These are phyloP conservation scores for Cirrhinus mrigala DNA, from an alignment of 2,797 vertebrate species.

Conservation along the genomic window DNA sequence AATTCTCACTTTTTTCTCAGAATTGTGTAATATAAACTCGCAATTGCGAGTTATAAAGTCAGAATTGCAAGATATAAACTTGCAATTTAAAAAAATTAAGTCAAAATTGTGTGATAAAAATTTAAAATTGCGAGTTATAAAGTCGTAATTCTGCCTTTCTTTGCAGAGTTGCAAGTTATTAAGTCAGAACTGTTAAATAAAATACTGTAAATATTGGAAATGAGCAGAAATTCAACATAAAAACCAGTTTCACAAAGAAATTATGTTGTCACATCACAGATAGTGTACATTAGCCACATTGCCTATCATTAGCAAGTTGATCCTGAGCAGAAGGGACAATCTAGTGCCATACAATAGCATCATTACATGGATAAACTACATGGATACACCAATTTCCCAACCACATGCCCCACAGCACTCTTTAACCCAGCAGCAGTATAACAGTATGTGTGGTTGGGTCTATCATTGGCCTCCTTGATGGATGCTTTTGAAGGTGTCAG, in stretches of 20 bases:
- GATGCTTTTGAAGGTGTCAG: conserved; percentile 30
- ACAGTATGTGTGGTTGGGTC: conserved; percentile 5
- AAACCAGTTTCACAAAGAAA: background rate
- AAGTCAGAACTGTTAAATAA: too few species aligned
- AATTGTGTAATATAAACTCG: too few species aligned
- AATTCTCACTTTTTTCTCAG: too few species aligned
- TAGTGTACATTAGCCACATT: background rate
- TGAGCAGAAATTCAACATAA: background rate
- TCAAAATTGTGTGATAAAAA: too few species aligned
- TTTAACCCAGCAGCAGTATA: background rate
- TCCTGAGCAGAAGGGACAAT: background rate
- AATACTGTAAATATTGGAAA: too few species aligned
- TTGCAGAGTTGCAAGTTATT: too few species aligned
- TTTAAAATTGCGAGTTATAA: too few species aligned
- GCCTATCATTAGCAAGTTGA: conserved; percentile 1
- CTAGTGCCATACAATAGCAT: background rate
- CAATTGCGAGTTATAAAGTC: too few species aligned
- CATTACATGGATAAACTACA: conserved; percentile 6
- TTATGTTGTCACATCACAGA: background rate
- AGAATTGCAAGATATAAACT: too few species aligned
- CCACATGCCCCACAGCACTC: background rate
- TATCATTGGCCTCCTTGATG: conserved; percentile 2
- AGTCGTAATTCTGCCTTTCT: too few species aligned
- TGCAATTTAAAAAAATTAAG: too few species aligned
- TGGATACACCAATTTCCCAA: conserved; percentile 26